phyloP scores from a whole-genome alignment of 2,113 vertebrate species.

The Merops nubicus region DNA sequence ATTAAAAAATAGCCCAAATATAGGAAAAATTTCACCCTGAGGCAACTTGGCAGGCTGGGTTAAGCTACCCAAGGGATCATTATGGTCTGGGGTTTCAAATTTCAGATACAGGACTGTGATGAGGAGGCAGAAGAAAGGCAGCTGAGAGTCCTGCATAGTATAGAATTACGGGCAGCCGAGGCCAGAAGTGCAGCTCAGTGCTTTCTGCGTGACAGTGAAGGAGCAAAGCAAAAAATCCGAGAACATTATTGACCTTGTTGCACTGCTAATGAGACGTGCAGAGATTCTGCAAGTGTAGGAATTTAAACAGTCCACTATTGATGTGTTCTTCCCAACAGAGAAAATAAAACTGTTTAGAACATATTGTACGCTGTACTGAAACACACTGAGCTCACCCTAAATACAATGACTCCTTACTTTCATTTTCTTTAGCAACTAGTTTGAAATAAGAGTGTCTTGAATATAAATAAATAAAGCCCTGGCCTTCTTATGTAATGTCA shows the following conservation, averaged over 20 bases:
- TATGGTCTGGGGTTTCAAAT: background rate
- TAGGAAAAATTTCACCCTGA: background rate
- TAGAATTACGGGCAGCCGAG: background rate
- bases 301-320: background rate
- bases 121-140: background rate
- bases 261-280: slow-evolving; percentile 23
- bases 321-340: background rate
- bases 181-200: background rate
- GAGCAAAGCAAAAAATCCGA: background rate
- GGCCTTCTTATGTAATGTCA: background rate
- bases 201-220: background rate
- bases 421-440: background rate
- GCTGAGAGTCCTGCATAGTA: background rate
- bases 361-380: background rate
- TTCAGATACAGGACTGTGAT: background rate
- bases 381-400: background rate
- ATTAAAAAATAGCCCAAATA: background rate
- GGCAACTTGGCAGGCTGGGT: background rate
- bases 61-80: background rate
- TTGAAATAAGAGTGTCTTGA: background rate
- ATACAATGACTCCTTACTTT: background rate
- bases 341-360: slow-evolving; percentile 7
- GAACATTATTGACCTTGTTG: slow-evolving; percentile 42
- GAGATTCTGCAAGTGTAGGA: slow-evolving; percentile 15
- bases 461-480: background rate